Evolutionary conservation across 1,140 invertebrate genomes (phyloP).

Genomic region (Lepidurus apus): DNA sequence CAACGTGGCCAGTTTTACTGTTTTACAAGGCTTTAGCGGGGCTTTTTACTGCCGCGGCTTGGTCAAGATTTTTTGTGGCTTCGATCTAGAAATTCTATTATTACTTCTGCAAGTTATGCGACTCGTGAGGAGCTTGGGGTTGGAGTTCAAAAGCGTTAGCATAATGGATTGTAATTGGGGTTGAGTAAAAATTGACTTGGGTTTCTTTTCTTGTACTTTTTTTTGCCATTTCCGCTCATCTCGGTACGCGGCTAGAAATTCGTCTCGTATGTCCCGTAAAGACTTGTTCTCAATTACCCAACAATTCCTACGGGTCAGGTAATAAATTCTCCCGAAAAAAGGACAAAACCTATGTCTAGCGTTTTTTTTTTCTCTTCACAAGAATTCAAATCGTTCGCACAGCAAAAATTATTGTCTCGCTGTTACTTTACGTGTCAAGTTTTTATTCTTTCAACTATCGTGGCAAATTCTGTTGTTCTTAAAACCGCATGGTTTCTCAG

Average conservation of each 20-base stretch:
- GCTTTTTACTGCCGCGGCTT: constrained; percentile 9
- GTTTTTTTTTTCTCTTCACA: too few relatives aligned
- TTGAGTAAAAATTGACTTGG: constrained; percentile 31
- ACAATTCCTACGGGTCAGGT: constrained; percentile 64
- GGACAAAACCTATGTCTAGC: not conserved
- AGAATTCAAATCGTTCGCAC: too few relatives aligned
- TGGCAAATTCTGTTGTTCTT: too few relatives aligned
- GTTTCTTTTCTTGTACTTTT: constrained; percentile 36
- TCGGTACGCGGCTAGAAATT: constrained; percentile 52
- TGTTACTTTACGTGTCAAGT: too few relatives aligned
- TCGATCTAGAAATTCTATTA: not conserved
- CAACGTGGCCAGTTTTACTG: not conserved
- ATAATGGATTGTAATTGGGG: not conserved
- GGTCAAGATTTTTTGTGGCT: not conserved
- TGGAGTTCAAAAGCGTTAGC: not conserved
- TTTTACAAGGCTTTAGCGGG: not conserved
- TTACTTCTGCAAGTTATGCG: not conserved
- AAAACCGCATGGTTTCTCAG: not conserved
- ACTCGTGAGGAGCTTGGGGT: not conserved
- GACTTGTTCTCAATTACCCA: constrained; percentile 61
- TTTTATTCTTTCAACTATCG: too few relatives aligned
- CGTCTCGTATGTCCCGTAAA: constrained; percentile 65
- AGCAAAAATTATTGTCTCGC: too few relatives aligned
- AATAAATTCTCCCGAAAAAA: constrained; percentile 37
- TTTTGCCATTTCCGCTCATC: constrained; percentile 31